Conservation (phyloP, 2,113 vertebrate species). For the Chrysemys picta region DNA sequence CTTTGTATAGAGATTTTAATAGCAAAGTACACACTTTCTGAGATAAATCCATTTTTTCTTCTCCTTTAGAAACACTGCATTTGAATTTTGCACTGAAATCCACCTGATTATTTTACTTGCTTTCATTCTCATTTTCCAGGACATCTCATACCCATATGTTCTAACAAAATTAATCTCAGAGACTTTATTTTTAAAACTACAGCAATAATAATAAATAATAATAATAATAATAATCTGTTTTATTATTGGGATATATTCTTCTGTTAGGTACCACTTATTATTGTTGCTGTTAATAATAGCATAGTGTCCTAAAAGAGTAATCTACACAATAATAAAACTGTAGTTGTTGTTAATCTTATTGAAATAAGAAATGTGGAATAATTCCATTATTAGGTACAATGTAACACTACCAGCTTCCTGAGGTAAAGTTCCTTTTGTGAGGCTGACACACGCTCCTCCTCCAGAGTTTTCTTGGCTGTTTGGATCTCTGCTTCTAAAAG, state of each 20-base stretch:
- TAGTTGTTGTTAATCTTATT: conserved; percentile 15
- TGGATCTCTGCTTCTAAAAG: conserved; percentile 3
- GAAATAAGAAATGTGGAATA: conserved; percentile 30
- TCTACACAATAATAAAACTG: conserved; percentile 44
- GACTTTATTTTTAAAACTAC: conserved; percentile 37
- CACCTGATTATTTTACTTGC: background rate
- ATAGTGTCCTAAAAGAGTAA: background rate
- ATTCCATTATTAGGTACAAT: conserved; percentile 47
- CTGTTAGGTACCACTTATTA: conserved; percentile 34
- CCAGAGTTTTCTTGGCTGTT: background rate
- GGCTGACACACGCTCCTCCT: fast-evolving
- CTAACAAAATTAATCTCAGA: conserved; percentile 55
- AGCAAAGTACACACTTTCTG: background rate
- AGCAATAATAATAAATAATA: conserved; percentile 34
- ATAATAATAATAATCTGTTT: conserved; percentile 33
- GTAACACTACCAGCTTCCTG: background rate
- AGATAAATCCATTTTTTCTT: background rate
- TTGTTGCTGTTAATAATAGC: background rate
- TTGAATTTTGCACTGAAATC: background rate
- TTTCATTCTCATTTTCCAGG: background rate
- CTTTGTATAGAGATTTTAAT: background rate
- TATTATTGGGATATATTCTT: conserved; percentile 50
- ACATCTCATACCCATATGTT: background rate
- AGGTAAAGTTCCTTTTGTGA: conserved; percentile 25
- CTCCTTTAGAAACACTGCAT: background rate